These are phyloP conservation scores for Eretmocerus hayati DNA, from an alignment of 2,888 invertebrate species.

Conservation along the genomic window DNA sequence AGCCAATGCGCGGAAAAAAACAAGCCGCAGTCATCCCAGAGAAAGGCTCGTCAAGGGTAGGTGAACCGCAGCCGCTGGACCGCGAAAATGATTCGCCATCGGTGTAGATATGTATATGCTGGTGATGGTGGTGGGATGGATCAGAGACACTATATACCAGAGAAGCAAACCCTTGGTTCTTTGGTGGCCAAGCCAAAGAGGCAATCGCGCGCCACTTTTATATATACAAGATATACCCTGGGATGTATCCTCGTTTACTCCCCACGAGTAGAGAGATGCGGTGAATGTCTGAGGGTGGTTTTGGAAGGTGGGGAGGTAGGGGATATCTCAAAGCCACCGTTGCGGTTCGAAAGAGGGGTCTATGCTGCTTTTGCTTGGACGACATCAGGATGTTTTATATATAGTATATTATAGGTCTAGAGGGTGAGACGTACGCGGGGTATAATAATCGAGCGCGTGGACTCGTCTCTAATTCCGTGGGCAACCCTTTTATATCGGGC, in stretches of 20 bases:
- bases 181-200: conserved; percentile 3
- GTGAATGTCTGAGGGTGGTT: no score
- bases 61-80: conserved; percentile 14
- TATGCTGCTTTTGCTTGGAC: no score
- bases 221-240: no score
- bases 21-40: no score
- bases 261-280: conserved; percentile 12
- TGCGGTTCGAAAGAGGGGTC: no score
- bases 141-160: no score
- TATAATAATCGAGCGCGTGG: conserved; percentile 33
- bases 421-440: conserved; percentile 25
- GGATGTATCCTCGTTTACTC: conserved; percentile 10
- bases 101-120: not conserved
- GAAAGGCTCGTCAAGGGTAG: no score
- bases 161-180: no score
- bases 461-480: conserved; percentile 39
- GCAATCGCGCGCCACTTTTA: conserved; percentile 17
- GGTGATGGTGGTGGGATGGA: not conserved
- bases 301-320: no score
- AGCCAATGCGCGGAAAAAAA: conserved; percentile 15
- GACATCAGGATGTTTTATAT: no score
- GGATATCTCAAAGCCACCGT: no score
- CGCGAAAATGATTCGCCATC: conserved; percentile 20
- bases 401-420: no score
- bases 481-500: conserved; percentile 37